Conservation (phyloP, 2,797 vertebrate genomes). For the Cheirogaleus major region DNA sequence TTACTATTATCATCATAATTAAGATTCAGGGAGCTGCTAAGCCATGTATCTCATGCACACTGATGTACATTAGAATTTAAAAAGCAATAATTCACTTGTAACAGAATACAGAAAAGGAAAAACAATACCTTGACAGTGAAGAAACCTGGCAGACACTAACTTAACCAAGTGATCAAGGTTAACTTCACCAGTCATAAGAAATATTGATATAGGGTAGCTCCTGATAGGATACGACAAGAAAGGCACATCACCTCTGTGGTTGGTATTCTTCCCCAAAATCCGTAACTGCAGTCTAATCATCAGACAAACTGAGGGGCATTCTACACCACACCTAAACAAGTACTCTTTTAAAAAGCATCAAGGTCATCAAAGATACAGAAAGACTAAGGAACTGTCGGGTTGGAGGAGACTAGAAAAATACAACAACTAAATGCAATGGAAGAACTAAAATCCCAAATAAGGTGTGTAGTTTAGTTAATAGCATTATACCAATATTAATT, state of each 20-base stretch:
- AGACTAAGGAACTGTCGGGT: not conserved
- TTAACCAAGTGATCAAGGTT: not conserved
- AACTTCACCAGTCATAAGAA: not conserved
- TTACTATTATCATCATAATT: not conserved
- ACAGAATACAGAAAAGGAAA: not conserved
- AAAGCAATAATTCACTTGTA: not conserved
- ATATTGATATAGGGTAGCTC: not conserved
- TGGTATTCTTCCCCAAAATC: not conserved
- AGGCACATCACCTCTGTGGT: not conserved
- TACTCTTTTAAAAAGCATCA: not conserved
- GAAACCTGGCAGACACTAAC: not conserved
- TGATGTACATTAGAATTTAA: slow-evolving; percentile 4
- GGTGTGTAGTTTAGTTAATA: not conserved
- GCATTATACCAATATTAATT: not conserved
- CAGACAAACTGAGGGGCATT: not conserved
- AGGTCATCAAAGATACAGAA: not conserved
- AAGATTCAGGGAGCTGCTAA: not conserved
- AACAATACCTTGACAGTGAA: not conserved
- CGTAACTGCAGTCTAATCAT: not conserved
- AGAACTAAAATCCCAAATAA: slow-evolving; percentile 6
- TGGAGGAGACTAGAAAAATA: not conserved
- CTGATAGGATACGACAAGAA: not conserved
- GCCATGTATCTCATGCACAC: not conserved
- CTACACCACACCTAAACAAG: not conserved
- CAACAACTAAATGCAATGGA: not conserved